A percentile compares a stretch with the other conserved stretches of the same genome.
Conservation (phyloP, 2,888 invertebrate species). For the Drosophila mimica region DNA sequence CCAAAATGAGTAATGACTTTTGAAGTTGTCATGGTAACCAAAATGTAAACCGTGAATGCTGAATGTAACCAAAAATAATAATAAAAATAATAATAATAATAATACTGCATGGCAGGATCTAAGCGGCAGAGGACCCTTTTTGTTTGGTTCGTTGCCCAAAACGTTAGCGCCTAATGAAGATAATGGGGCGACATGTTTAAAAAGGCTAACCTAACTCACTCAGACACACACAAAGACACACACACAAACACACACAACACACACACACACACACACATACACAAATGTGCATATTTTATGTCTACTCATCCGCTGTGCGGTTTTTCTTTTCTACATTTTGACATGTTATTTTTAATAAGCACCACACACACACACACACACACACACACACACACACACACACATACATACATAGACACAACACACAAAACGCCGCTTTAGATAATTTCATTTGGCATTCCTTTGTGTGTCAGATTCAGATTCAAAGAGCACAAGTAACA, state of each 20-base stretch:
- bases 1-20: conserved; percentile 81
- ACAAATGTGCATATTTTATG: conserved; percentile 37
- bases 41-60: conserved; percentile 50
- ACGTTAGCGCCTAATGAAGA: conserved; percentile 77
- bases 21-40: conserved; percentile 68
- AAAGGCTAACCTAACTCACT: conserved; percentile 41
- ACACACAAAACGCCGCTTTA: conserved; percentile 53
- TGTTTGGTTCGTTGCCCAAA: conserved; percentile 29
- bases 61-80: conserved; percentile 48
- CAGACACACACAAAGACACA: conserved; percentile 13
- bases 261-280: conserved; percentile 13
- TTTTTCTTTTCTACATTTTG: conserved; percentile 59
- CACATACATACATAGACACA: background rate
- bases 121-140: conserved; percentile 39
- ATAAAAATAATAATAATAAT: conserved; percentile 27
- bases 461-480: conserved; percentile 39
- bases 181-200: conserved; percentile 72
- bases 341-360: conserved; percentile 79
- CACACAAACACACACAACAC: conserved; percentile 10
- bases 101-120: background rate
- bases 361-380: conserved; percentile 6
- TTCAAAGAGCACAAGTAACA: conserved; percentile 34
- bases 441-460: conserved; percentile 56
- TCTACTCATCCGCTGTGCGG: conserved; percentile 53
- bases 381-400: background rate